Evolutionary conservation across 2,113 vertebrate genomes (phyloP).

Genomic region (Mola mola): DNA sequence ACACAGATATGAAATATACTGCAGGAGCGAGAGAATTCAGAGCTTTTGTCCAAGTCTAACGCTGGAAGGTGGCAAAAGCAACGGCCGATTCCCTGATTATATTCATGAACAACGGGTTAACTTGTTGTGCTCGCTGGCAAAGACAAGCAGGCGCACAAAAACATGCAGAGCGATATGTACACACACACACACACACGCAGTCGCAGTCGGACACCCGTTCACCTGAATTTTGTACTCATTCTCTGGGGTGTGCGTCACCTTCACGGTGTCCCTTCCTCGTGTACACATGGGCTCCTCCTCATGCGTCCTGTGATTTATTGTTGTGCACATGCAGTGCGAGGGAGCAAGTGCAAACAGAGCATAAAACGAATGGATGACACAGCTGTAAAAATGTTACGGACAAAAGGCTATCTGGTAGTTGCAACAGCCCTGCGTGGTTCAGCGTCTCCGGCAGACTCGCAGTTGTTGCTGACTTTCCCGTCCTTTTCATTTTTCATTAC

Average conservation of each 20-base stretch:
- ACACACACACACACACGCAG: neutral
- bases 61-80: constrained; percentile 52
- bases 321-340: constrained; percentile 7
- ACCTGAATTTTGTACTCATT: no score
- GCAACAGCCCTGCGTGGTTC: neutral
- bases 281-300: no score
- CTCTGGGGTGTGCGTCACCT: no score
- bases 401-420: constrained; percentile 27
- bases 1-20: constrained; percentile 66
- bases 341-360: constrained; percentile 28
- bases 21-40: constrained; percentile 41
- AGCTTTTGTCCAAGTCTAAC: constrained; percentile 54
- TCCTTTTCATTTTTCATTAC: constrained; percentile 34
- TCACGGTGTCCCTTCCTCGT: no score
- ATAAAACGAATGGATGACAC: constrained; percentile 31
- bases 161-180: neutral
- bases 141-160: neutral
- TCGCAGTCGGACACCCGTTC: neutral
- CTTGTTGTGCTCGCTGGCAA: constrained; percentile 19
- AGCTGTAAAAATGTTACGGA: constrained; percentile 14
- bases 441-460: neutral
- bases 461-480: neutral
- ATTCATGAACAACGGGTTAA: constrained; percentile 70
- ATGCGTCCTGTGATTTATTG: no score
- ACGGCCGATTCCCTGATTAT: constrained; percentile 44